phyloP scores from a whole-genome alignment of 2,888 invertebrate genomes.

The Ecliptopera silaceata region DNA sequence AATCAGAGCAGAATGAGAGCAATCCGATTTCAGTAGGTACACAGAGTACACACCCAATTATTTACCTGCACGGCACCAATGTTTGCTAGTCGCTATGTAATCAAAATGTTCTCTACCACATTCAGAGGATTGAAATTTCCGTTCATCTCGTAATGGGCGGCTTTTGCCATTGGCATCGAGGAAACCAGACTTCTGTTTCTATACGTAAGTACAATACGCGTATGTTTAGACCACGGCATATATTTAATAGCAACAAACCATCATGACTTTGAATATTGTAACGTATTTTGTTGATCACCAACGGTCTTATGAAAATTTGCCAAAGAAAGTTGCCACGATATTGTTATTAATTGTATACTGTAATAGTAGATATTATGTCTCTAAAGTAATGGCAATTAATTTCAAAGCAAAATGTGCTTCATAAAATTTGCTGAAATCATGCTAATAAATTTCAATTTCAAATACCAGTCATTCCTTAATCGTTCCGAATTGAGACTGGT shows the following conservation, averaged over 20 bases:
- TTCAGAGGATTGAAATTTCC: conserved; percentile 55
- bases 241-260: too few relatives aligned
- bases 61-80: conserved; percentile 51
- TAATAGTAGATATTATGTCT: too few relatives aligned
- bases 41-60: conserved; percentile 46
- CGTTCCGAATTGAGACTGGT: conserved; percentile 49
- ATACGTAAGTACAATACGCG: conserved; percentile 6
- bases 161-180: conserved; percentile 41
- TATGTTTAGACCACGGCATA: conserved; percentile 2
- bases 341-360: too few relatives aligned
- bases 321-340: too few relatives aligned
- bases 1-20: conserved; percentile 42
- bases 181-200: not conserved
- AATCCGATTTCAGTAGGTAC: conserved; percentile 42
- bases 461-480: conserved; percentile 28
- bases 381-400: too few relatives aligned
- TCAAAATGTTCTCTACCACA: conserved; percentile 57
- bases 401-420: too few relatives aligned
- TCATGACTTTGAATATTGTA: too few relatives aligned
- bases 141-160: conserved; percentile 57
- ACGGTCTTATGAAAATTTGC: too few relatives aligned
- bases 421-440: not conserved
- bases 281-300: too few relatives aligned
- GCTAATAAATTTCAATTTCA: conserved; percentile 18
- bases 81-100: conserved; percentile 50